phyloP scores from a whole-genome alignment of 2,113 vertebrate species.

The Scomber scombrus region DNA sequence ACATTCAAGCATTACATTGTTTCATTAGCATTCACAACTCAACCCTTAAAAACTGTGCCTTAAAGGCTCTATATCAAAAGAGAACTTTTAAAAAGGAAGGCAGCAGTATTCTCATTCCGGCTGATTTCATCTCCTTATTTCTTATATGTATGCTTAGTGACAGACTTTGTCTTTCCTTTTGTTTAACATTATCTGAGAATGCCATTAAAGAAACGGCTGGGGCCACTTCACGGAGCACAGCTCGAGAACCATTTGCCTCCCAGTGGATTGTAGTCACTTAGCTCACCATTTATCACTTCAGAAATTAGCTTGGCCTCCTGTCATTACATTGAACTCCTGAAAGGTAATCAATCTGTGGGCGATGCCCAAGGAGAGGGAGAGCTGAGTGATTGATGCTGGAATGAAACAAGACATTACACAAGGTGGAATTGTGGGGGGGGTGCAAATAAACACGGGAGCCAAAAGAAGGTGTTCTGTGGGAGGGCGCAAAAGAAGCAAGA shows the following conservation, averaged over 20 bases:
- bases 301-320: slow-evolving; percentile 72
- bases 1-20: slow-evolving; percentile 7
- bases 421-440: slow-evolving; percentile 41
- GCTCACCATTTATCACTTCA: slow-evolving; percentile 70
- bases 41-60: slow-evolving; percentile 38
- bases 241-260: slow-evolving; percentile 53
- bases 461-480: slow-evolving; percentile 33
- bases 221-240: slow-evolving; percentile 37
- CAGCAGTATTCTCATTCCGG: slow-evolving; percentile 13
- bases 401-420: slow-evolving; percentile 72
- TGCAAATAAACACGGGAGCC: slow-evolving; percentile 50
- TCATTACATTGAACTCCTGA: slow-evolving; percentile 66
- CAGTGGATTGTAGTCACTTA: slow-evolving; percentile 64
- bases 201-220: slow-evolving; percentile 19
- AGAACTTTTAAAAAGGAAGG: slow-evolving; percentile 31
- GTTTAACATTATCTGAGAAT: slow-evolving; percentile 33
- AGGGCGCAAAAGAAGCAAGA: neutral
- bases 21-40: slow-evolving; percentile 32
- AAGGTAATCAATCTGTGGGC: slow-evolving; percentile 74
- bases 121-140: slow-evolving; percentile 47
- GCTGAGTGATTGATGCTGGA: slow-evolving; percentile 67
- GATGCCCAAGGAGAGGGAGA: slow-evolving; percentile 48
- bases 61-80: slow-evolving; percentile 39
- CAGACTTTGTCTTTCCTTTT: slow-evolving; percentile 34
- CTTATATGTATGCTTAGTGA: slow-evolving; percentile 14